Base-by-base conservation (phyloP, 2,797 vertebrate genomes). In the Eospalax fontanierii region DNA sequence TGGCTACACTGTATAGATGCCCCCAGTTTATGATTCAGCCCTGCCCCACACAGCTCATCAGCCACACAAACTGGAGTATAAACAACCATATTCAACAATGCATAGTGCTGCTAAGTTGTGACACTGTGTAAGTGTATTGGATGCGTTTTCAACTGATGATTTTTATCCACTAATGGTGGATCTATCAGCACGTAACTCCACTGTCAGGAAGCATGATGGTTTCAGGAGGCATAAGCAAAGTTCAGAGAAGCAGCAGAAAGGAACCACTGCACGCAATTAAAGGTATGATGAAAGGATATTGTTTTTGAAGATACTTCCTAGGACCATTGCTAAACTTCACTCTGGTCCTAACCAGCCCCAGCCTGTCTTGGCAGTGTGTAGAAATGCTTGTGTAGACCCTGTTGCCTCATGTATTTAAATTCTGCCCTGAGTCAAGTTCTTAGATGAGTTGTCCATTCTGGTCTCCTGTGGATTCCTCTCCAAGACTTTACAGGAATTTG, bases 241-340 rank as follows among this genome's bases (percentile, higher is more conserved):
- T 74, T 89, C 57, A 66, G 74, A 38, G 16, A 94, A 82, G 12
- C 26, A 63, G 26, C 59, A 46, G 38, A 93, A 85, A 93, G 33
- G 63, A 92, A 43, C 10, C 19, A 57, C 57, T 63, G 19, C 68
- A 76, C 38, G 61, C 92, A 80, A 65, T 63, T 63, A 92, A 63
- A 33, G 66, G 46, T 73, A 57, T 95, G 24, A 12, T 70, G 82
- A 89, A 82, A 87, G 91, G 91, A 76, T 71, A 33, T 71, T 86
- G 86, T 71, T 65, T 86, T 38, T 81, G 40, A 80, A 90, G 95
- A 63, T 40, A 19, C 73, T 92, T 80, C 78, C 35, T 33, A 89
- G 63, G 24, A 46, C 30, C 75, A 26, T 30, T 30, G 61, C 28
- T 91, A 81, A 93, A 78, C 54, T 40, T 75, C 46, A 33, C 43